Conservation (phyloP, 2,113 vertebrate species). For the Rhombomys opimus region DNA sequence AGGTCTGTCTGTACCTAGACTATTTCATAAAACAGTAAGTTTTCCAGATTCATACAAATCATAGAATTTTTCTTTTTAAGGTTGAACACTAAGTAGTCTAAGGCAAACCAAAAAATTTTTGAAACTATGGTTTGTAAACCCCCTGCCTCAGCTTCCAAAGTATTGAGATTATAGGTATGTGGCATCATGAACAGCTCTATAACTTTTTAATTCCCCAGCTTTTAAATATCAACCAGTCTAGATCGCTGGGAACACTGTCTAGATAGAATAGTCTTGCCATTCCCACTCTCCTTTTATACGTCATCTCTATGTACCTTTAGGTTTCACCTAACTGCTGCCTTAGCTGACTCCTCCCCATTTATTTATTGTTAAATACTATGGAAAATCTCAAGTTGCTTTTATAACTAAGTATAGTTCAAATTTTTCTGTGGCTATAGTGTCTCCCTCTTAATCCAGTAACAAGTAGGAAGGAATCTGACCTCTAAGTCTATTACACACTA, state of each 20-base stretch:
- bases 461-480: neutral
- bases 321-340: neutral
- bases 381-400: conserved; percentile 12
- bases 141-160: neutral
- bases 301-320: neutral
- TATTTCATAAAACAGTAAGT: neutral
- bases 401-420: neutral
- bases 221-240: conserved; percentile 36
- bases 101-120: neutral
- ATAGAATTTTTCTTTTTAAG: neutral
- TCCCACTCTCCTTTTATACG: neutral
- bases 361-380: neutral
- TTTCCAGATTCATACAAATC: neutral
- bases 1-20: neutral
- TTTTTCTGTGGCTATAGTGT: conserved; percentile 25
- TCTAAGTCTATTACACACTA: conserved; percentile 5
- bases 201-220: neutral
- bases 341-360: neutral
- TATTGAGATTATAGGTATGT: neutral
- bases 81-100: neutral
- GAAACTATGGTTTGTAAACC: neutral
- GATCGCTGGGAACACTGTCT: neutral
- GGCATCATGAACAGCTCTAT: neutral
- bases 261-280: neutral
- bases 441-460: neutral